Evolutionary conservation across 53 echinoderm and acorn worm species (phyloP), one percentile per base, ranked within the genome.

Genomic region (Paracentrotus lividus): DNA sequence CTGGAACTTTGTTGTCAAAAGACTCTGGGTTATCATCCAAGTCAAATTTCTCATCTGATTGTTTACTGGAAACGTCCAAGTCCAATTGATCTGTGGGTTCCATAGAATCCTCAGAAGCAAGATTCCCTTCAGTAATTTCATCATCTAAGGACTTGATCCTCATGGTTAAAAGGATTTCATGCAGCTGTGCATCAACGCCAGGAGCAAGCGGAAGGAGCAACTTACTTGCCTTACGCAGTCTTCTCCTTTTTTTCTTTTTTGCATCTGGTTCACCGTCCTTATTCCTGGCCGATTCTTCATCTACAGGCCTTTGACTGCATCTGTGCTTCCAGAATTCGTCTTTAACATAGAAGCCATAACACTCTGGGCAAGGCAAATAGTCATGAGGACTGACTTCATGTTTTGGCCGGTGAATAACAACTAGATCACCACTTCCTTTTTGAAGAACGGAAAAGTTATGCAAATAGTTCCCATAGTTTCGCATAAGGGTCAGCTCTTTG

Each of bases 281-380:
- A n/a, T n/a, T n/a, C n/a, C n/a, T n/a, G n/a, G n/a, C n/a, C n/a
- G n/a, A n/a, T n/a, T n/a, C n/a, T n/a, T n/a, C n/a, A n/a, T n/a
- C n/a, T n/a, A n/a, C n/a, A 77, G 53, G 59, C 38, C 23, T 40
- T 59, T 94, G 57, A 47, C 90, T 91, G 65, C 96, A 96, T 32
- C 54, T 90, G 67, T 97, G 97, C 76, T 94, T 97, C 97, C 97
- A 95, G 24, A 97, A 42, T 42, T 97, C 97, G 2, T 16, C 23
- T 68, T 95, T 97, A n/a, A 86, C 69, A 56, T 78, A 93, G 42
- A 93, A 97, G 56, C 95, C 97, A 91, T 93, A 95, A 66, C 95
- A 95, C n/a, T 85, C 68, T 27, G 85, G 34, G 59, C 97, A 97
- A 38, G 95, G 97, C 59, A 97, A 59, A 88, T 92, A 97, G 32